phyloP scores from a whole-genome alignment of 2,113 vertebrate species.

The Greenwoodochromis staneri region DNA sequence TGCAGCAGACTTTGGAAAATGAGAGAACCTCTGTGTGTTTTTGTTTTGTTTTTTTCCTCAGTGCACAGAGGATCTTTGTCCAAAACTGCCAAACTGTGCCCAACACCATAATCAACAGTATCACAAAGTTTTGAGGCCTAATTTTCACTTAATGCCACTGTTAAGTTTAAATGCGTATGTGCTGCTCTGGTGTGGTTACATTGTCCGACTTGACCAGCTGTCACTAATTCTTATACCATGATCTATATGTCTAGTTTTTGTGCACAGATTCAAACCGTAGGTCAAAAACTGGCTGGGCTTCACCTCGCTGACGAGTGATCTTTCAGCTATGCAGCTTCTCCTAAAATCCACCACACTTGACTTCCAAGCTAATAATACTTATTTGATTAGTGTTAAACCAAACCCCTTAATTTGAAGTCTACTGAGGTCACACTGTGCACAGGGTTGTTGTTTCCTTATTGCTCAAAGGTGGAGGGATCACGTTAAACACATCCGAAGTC shows the following conservation, averaged over 20 bases:
- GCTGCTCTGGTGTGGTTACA: not conserved
- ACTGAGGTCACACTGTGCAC: not conserved
- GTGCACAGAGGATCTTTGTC: not conserved
- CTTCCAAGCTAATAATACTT: not conserved
- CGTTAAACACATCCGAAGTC: not conserved
- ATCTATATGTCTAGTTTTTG: accelerated
- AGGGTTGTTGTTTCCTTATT: not conserved
- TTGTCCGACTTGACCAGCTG: not conserved
- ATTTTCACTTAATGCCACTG: not conserved
- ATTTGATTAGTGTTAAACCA: not conserved
- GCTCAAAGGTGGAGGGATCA: not conserved
- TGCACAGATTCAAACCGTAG: not conserved
- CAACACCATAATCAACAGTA: not conserved
- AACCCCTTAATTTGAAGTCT: not conserved
- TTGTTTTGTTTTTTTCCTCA: not conserved
- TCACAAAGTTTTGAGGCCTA: not conserved
- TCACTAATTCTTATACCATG: too few relatives aligned
- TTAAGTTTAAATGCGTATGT: not conserved
- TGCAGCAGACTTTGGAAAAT: not conserved
- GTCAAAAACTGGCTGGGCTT: not conserved
- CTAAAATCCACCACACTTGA: not conserved
- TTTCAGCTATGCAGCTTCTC: not conserved
- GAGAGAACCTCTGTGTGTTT: not conserved
- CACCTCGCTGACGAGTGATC: not conserved
- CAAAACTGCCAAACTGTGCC: not conserved